Conservation (phyloP, 2,797 vertebrate genomes). For the Anguilla obscura region DNA sequence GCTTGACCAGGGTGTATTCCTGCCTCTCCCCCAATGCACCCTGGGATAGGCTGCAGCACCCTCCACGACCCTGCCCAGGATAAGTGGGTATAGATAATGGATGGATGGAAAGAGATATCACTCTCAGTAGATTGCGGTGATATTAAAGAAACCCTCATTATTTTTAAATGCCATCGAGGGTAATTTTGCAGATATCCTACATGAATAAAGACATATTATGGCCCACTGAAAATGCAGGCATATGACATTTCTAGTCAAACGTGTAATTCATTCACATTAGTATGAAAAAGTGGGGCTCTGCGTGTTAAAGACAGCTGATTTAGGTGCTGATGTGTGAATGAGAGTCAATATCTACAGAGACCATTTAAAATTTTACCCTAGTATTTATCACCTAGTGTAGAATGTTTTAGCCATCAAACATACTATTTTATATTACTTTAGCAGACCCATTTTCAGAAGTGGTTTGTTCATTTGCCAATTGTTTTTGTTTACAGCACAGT, state of each 20-base stretch:
- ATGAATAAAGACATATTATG: constrained; percentile 4
- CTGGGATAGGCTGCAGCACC: no score
- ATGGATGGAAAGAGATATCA: neutral
- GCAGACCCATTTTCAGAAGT: neutral
- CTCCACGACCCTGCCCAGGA: no score
- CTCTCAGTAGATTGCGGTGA: constrained; percentile 14
- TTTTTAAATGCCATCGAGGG: neutral
- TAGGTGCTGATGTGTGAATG: constrained; percentile 2
- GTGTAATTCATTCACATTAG: neutral
- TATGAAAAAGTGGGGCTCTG: neutral
- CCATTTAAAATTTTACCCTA: neutral
- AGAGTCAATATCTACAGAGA: neutral
- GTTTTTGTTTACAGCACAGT: neutral
- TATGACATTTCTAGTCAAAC: constrained; percentile 13
- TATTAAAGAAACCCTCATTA: constrained; percentile 17
- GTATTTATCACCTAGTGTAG: neutral
- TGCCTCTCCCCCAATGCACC: no score
- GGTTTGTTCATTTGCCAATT: neutral
- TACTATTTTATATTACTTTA: neutral
- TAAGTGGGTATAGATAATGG: no score
- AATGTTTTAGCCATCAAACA: neutral
- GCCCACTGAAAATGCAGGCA: constrained; percentile 15
- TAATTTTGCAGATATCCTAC: neutral
- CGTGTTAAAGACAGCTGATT: neutral
- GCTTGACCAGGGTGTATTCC: no score